Evolutionary conservation across 2,113 vertebrate species (phyloP).

Genomic region (Hirundichthys speculiger): DNA sequence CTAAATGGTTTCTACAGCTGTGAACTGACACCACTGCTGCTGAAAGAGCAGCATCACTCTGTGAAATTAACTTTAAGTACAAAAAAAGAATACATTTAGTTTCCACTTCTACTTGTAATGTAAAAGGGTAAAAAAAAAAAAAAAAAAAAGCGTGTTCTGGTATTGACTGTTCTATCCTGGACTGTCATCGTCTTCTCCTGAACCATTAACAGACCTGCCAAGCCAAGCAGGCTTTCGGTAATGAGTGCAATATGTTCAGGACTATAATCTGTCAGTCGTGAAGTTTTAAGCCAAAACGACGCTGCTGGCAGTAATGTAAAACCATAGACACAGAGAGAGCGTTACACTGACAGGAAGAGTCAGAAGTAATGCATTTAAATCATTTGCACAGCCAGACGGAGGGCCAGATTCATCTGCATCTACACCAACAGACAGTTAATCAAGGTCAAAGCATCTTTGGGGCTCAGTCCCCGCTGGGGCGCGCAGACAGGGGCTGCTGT

Average conservation of each 20-base stretch:
- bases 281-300: slow-evolving; percentile 52
- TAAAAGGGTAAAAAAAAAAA: too few species aligned
- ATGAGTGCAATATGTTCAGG: slow-evolving; percentile 13
- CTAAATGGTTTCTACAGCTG: too few species aligned
- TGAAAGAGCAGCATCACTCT: too few species aligned
- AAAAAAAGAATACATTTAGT: too few species aligned
- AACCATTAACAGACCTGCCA: slow-evolving; percentile 7
- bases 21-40: too few species aligned
- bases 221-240: not conserved
- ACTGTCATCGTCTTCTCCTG: slow-evolving; percentile 2
- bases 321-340: slow-evolving; percentile 14
- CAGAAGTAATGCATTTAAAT: slow-evolving; percentile 60
- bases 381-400: slow-evolving; percentile 54
- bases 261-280: slow-evolving; percentile 32
- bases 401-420: slow-evolving; percentile 48
- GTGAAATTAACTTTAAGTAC: too few species aligned
- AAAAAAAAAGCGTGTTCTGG: too few species aligned
- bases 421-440: slow-evolving; percentile 72
- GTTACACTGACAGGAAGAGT: slow-evolving; percentile 35
- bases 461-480: slow-evolving; percentile 56
- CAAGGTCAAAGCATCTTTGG: slow-evolving; percentile 75
- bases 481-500: slow-evolving; percentile 45
- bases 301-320: slow-evolving; percentile 45
- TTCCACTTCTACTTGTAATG: too few species aligned
- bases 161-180: not conserved